Evolutionary conservation across 2,888 invertebrate genomes (phyloP).

Genomic region (Agrypnus murinus): DNA sequence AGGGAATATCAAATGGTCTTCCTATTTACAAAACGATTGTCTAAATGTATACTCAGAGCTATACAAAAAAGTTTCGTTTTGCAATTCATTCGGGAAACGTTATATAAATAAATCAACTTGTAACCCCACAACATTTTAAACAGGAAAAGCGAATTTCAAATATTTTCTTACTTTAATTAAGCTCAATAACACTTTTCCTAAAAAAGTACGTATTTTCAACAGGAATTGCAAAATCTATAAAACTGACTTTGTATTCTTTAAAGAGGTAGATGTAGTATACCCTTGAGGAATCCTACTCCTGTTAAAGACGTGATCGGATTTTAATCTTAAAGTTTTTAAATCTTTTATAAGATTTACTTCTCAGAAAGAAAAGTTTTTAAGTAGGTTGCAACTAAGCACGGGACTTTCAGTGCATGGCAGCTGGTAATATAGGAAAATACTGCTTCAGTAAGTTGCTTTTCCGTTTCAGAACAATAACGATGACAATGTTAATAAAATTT

Average conservation of each 20-base stretch:
- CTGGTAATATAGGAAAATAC: too few species aligned
- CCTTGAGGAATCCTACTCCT: neutral
- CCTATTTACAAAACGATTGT: neutral
- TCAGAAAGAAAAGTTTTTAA: too few species aligned
- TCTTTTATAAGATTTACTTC: too few species aligned
- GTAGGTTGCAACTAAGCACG: too few species aligned
- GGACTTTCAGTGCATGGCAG: too few species aligned
- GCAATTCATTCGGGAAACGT: neutral
- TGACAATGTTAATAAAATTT: too few species aligned
- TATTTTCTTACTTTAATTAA: neutral
- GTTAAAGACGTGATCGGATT: neutral
- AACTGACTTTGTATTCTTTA: conserved; percentile 1
- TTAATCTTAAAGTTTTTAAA: neutral
- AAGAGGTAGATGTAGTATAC: neutral
- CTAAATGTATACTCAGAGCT: neutral
- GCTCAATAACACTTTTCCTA: too few species aligned
- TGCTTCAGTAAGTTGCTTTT: too few species aligned
- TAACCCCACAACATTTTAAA: neutral
- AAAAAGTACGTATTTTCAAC: neutral
- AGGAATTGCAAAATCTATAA: neutral
- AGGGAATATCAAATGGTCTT: neutral
- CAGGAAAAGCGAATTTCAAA: neutral
- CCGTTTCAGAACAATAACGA: too few species aligned
- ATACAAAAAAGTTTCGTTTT: neutral
- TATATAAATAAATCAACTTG: conserved; percentile 4